Evolutionary conservation across 2,797 vertebrate genomes (phyloP).

Genomic region (Hippoglossus hippoglossus): DNA sequence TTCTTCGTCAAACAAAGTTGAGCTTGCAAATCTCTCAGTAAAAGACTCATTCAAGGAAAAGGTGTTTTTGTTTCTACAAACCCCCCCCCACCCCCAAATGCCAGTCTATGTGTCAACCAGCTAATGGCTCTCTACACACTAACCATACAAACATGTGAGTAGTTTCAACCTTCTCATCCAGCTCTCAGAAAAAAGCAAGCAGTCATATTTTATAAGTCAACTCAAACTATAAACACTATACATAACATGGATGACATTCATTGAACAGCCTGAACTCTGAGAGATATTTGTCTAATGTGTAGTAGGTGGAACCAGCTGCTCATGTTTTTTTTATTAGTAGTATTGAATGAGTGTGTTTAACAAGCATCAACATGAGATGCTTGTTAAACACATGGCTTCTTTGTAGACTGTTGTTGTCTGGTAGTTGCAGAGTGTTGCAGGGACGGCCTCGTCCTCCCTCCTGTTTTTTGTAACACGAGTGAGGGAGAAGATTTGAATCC

Average conservation of each 20-base stretch:
- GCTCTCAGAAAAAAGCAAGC: not conserved
- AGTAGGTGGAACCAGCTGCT: constrained; percentile 20
- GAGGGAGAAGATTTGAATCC: constrained; percentile 70
- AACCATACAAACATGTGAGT: not conserved
- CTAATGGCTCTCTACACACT: not conserved
- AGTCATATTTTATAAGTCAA: not conserved
- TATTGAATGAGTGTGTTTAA: constrained; percentile 3
- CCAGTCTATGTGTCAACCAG: not conserved
- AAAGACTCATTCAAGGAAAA: too few relatives aligned
- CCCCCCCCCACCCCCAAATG: too few relatives aligned
- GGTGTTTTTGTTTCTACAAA: too few relatives aligned
- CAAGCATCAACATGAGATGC: not conserved
- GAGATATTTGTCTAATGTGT: not conserved
- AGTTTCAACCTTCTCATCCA: not conserved
- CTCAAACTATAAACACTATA: not conserved
- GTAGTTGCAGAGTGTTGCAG: constrained; percentile 18
- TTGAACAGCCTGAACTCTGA: not conserved
- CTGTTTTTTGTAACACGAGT: constrained; percentile 42
- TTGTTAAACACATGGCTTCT: not conserved
- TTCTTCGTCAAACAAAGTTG: not conserved
- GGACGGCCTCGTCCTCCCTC: constrained; percentile 27
- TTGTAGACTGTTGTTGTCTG: constrained; percentile 9
- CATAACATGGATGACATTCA: not conserved
- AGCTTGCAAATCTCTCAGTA: not conserved
- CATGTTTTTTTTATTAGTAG: constrained; percentile 8